Evolutionary conservation across 35 echinoderm and acorn worm genomes (phyloP), one percentile per base, ranked within the genome.

Genomic region (Eucidaris tribuloides): DNA sequence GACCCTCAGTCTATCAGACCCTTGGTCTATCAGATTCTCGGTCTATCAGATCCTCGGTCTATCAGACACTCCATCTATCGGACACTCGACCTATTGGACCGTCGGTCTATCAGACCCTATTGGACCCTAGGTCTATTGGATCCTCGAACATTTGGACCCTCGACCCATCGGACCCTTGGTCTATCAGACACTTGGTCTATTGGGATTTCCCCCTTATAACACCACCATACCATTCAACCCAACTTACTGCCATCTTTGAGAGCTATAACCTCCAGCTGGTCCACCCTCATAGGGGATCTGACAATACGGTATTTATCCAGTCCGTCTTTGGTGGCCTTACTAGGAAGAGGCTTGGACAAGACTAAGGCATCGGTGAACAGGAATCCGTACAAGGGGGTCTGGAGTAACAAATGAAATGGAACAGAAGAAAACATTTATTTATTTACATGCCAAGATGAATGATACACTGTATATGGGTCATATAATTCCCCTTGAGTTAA

Each of bases 181-280:
- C 18, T 20, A 7, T 80, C 9, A 25, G 15, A 2, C 13, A 55
- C 11, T 11, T 29, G 1, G 11, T 68, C 14, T 81, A 29, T 3
- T 28, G 15, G 6, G 61, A 0, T 18, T 13, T 13, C 13, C 13
- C 13, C 13, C 13, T 13, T 13, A 22, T 13, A 55, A 55, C 13
- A 22, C 13, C 13, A 34, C 9, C 68, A 28, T 34, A 31, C 5
- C 33, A 5, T 11, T 4, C 31, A 7, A 37, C 46, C 57, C 17
- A 2, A 91, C 93, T 96, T 65, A 96, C 93, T 96, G 42, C 50
- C 66, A 63, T 96, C 93, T 71, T 91, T 96, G 32, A 96, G 83
- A 41, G 91, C 93, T 60, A 44, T 35, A 20, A 76, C 72, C 15
- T 71, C 40, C 3, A 96, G 35, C 56, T 60, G 91, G 81, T 96